Conservation (phyloP, 37 sponge, comb jelly and placozoan species). For the Eunapius fragilis region DNA sequence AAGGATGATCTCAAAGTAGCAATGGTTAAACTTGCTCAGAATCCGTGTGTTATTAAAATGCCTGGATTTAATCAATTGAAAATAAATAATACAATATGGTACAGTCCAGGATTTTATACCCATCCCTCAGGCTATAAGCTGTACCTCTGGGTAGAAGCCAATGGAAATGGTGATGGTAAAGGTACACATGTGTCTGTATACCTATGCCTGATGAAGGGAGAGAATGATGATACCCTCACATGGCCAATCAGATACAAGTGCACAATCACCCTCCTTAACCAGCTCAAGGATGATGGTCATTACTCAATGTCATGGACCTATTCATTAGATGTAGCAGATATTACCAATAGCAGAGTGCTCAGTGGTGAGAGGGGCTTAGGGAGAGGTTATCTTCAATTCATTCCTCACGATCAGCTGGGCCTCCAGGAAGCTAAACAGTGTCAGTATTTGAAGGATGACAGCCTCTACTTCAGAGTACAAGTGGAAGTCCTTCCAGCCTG, state of each 20-base stretch:
- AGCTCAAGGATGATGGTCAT: constrained; percentile 37
- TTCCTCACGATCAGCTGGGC: too few species aligned
- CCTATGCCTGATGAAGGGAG: constrained; percentile 1
- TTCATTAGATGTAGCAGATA: too few species aligned
- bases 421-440: too few species aligned
- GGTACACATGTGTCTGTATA: constrained; percentile 24
- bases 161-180: constrained; percentile 8
- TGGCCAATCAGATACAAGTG: constrained; percentile 31
- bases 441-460: too few species aligned
- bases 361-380: too few species aligned
- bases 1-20: too few species aligned
- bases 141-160: constrained; percentile 6
- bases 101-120: constrained; percentile 2
- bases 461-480: too few species aligned
- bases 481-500: too few species aligned
- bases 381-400: too few species aligned
- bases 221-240: neutral
- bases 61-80: too few species aligned
- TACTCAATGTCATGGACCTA: neutral
- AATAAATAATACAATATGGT: neutral
- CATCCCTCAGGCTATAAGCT: constrained; percentile 35
- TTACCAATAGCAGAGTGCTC: neutral
- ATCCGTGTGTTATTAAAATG: too few species aligned
- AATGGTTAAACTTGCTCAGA: too few species aligned
- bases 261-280: constrained; percentile 42